These are phyloP conservation scores for Gambelia wislizenii DNA, from an alignment of 2,797 vertebrate species.

Conservation along the genomic window DNA sequence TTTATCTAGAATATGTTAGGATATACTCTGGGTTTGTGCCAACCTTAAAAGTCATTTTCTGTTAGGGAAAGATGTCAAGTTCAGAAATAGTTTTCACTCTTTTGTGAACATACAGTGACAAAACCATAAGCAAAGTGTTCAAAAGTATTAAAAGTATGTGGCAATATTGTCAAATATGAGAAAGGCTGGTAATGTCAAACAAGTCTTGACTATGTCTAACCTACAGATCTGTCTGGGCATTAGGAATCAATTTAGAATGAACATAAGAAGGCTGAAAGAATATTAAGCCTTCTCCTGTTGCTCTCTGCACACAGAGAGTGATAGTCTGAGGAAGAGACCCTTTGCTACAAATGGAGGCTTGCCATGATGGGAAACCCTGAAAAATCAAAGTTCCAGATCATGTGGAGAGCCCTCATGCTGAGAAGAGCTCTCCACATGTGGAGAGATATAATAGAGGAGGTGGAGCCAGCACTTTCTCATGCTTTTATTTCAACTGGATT, in stretches of 20 bases:
- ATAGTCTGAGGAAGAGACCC: neutral
- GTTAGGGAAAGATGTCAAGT: neutral
- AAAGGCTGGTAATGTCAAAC: neutral
- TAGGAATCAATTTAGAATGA: neutral
- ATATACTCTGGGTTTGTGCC: too few relatives aligned
- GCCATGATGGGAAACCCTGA: neutral
- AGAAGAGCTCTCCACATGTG: neutral
- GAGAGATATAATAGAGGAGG: too few relatives aligned
- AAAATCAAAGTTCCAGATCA: neutral
- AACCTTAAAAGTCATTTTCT: neutral
- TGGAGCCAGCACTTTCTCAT: neutral
- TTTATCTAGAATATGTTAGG: neutral
- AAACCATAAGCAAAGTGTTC: neutral
- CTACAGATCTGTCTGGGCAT: neutral
- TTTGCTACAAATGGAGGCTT: neutral
- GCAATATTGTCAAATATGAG: neutral
- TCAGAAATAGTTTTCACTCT: neutral
- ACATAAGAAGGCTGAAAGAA: too few relatives aligned
- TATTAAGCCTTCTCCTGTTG: too few relatives aligned
- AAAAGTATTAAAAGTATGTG: neutral
- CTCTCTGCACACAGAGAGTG: too few relatives aligned
- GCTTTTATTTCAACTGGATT: neutral
- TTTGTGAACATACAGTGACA: neutral
- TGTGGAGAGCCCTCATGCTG: neutral
- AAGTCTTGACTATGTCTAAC: neutral